Conservation (phyloP, 2,113 vertebrate species). For the Potamarius usumacintae region DNA sequence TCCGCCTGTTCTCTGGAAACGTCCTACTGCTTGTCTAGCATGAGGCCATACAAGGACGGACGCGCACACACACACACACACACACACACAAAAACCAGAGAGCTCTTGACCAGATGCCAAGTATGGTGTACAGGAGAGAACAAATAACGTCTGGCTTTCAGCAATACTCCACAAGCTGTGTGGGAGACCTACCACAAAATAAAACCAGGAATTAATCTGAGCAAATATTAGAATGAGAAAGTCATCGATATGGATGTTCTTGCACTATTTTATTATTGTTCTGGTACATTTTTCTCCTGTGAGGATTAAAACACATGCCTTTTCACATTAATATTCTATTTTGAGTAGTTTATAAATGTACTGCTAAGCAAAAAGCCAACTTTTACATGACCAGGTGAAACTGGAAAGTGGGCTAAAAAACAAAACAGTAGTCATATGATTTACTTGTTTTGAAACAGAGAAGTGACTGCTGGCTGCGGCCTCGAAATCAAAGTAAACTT, state of each 20-base stretch:
- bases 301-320: background rate
- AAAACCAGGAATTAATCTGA: background rate
- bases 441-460: background rate
- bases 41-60: constrained; percentile 58
- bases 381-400: background rate
- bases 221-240: background rate
- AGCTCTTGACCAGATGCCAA: constrained; percentile 63
- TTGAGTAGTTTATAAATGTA: background rate
- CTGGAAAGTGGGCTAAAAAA: background rate
- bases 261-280: background rate
- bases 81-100: constrained; percentile 14
- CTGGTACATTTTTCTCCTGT: background rate
- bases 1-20: constrained; percentile 37
- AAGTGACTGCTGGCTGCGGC: background rate
- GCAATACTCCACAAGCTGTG: background rate
- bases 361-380: background rate
- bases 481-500: background rate
- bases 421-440: background rate
- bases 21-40: constrained; percentile 38
- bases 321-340: background rate
- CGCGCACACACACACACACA: constrained; percentile 3
- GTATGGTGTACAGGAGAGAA: constrained; percentile 58
- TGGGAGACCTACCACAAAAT: background rate
- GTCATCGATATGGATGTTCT: background rate
- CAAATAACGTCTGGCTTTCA: constrained; percentile 49